Percentiles rank a stretch among this genome's conserved stretches.
Conservation (phyloP, 2,888 invertebrate species). For the Fragum fragum region DNA sequence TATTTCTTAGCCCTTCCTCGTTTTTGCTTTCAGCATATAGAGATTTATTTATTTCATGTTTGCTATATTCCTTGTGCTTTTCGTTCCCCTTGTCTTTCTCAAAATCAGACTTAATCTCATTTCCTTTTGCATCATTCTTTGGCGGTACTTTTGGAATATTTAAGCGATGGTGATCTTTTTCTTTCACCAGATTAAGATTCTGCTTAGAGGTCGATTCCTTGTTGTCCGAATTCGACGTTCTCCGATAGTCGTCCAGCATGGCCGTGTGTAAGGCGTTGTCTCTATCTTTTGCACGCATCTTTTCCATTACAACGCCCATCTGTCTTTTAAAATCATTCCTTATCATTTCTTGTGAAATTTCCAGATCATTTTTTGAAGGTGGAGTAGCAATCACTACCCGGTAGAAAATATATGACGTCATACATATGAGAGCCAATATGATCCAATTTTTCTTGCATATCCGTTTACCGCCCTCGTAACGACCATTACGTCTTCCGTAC, state of each 20-base stretch:
- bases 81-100: too few relatives aligned
- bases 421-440: neutral
- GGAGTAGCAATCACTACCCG: neutral
- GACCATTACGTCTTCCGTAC: conserved; percentile 11
- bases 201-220: neutral
- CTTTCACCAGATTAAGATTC: neutral
- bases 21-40: too few relatives aligned
- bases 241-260: neutral
- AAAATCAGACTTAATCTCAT: neutral
- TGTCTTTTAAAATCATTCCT: neutral
- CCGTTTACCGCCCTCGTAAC: conserved; percentile 12
- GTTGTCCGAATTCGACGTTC: neutral
- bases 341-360: neutral
- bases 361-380: neutral
- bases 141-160: neutral
- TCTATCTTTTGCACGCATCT: neutral
- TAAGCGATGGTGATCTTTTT: neutral
- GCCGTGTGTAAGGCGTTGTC: neutral
- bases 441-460: conserved; percentile 13
- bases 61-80: neutral
- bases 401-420: conserved; percentile 7
- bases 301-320: neutral
- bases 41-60: neutral
- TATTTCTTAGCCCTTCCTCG: neutral
- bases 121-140: neutral